Conservation (phyloP, 1,140 invertebrate species). For the Physella acuta region DNA sequence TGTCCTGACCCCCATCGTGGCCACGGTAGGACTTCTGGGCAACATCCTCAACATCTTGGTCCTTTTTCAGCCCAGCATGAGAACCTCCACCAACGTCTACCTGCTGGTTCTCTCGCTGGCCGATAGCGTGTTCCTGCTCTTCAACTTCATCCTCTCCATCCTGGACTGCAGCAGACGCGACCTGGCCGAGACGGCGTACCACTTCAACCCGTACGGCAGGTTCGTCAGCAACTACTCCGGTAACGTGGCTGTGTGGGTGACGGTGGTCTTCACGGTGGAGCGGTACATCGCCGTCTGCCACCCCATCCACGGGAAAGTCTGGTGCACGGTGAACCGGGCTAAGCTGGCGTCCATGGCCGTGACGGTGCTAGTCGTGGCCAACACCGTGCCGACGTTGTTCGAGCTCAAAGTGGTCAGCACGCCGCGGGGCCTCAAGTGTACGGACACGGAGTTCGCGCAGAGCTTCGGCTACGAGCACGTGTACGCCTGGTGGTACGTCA, state of each 20-base stretch:
- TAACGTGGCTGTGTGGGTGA: constrained; percentile 75
- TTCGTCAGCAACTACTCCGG: constrained; percentile 70
- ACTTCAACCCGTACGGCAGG: constrained; percentile 63
- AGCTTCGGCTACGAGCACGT: constrained; percentile 65
- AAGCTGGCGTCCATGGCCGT: constrained; percentile 37
- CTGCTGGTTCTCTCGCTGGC: constrained; percentile 73
- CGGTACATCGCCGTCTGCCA: constrained; percentile 77
- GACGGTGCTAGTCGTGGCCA: constrained; percentile 33
- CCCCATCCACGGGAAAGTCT: constrained; percentile 73
- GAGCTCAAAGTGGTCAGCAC: constrained; percentile 38
- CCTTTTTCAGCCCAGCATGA: constrained; percentile 73
- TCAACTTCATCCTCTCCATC: constrained; percentile 54
- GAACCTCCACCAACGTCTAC: constrained; percentile 74
- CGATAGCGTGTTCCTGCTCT: constrained; percentile 72
- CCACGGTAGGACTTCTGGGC: constrained; percentile 41
- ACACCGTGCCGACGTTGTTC: constrained; percentile 46
- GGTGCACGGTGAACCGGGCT: constrained; percentile 66
- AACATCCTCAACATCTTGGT: constrained; percentile 49
- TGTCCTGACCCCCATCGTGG: constrained; percentile 60
- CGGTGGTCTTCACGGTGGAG: constrained; percentile 77
- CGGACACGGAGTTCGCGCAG: constrained; percentile 34
- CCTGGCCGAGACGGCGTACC: constrained; percentile 34
- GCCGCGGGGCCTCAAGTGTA: constrained; percentile 48
- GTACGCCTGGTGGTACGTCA: constrained; percentile 69
- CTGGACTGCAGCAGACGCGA: constrained; percentile 36